Base-by-base conservation (phyloP, 2,113 vertebrate genomes). In the Grus americana region DNA sequence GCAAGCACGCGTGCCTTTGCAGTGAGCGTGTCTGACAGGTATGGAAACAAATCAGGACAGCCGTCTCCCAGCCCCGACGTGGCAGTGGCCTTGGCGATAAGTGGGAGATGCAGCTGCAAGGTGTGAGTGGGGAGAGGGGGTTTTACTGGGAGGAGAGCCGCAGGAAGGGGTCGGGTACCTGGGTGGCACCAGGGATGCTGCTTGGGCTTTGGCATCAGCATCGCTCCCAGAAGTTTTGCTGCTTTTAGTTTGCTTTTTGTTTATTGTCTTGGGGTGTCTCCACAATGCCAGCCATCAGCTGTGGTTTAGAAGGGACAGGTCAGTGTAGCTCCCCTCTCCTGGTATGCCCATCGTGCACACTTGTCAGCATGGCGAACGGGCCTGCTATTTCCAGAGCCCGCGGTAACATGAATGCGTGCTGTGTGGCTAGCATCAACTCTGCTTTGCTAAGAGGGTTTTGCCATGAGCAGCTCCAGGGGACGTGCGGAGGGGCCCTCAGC, bases 51-150 rank as follows among this genome's bases (percentile, higher is more conserved):
- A 76, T 12, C n/a, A 12, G 91, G 70, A 82, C 78, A 91, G 78
- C 52, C 29, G 0, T 18, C 65, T 63, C 49, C 38, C n/a, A 38
- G 57, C 36, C n/a, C 58, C 0, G 0, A 38, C 3, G 0, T 0
- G 0, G 70, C 1, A 0, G 3, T 46, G 47, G 85, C 70, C 21
- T 4, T 50, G 63, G 55, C 0, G 3, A 36, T 1, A 3, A 9
- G 38, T 1, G 0, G 34, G 67, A 75, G 67, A 18, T 50, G 62
- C 49, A 58, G 62, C 67, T 47, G 44, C 0, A 3, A 47, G 80
- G 4, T 47, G 55, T 1, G 1, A 47, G 19, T 30, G 34, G 29
- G 34, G 21, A 89, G 42, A 57, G 3, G 11, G 34, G 15, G 1
- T 59, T 88, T 93, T 66, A 50, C 32, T 2, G 0, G 16, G 2